Evolutionary conservation across 2,888 invertebrate genomes (phyloP).

Genomic region (Xylota sylvarum): DNA sequence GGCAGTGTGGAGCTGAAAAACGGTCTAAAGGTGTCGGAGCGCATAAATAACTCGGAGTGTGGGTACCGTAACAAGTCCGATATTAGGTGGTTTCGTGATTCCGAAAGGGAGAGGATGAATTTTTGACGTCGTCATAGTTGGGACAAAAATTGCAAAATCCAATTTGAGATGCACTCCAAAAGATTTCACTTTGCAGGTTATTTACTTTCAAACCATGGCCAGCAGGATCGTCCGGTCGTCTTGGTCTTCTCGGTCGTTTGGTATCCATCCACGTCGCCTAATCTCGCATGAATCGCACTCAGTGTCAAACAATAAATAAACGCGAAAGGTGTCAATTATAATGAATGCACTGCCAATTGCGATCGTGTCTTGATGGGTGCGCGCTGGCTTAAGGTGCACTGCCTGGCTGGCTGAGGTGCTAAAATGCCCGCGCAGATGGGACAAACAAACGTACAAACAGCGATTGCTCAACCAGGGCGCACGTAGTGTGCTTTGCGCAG

Average conservation of each 20-base stretch:
- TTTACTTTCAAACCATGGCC: not conserved
- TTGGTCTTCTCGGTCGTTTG: slow-evolving; percentile 3
- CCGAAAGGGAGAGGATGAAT: slow-evolving; percentile 55
- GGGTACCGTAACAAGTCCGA: slow-evolving; percentile 61
- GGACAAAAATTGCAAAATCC: slow-evolving; percentile 21
- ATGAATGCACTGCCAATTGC: slow-evolving; percentile 78
- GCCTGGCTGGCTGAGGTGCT: slow-evolving; percentile 51
- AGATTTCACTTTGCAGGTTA: slow-evolving; percentile 23
- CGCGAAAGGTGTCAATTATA: slow-evolving; percentile 78
- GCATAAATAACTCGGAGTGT: slow-evolving; percentile 60
- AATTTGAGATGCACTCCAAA: slow-evolving; percentile 18
- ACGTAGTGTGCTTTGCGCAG: slow-evolving; percentile 55
- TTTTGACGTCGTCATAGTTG: slow-evolving; percentile 23
- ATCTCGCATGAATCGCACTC: slow-evolving; percentile 74
- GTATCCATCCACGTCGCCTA: slow-evolving; percentile 65
- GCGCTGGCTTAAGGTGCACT: slow-evolving; percentile 43
- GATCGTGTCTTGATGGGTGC: slow-evolving; percentile 68
- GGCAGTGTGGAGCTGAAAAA: slow-evolving; percentile 29
- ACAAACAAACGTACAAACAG: slow-evolving; percentile 60
- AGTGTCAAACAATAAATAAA: slow-evolving; percentile 77
- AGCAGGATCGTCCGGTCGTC: slow-evolving; percentile 8
- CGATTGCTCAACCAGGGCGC: slow-evolving; percentile 62
- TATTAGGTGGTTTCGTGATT: slow-evolving; percentile 64
- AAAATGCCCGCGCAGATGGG: slow-evolving; percentile 68
- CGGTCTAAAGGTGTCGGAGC: slow-evolving; percentile 36